Base-by-base conservation (phyloP, 2,797 vertebrate species). In the Enteromius unitaeniatus region DNA sequence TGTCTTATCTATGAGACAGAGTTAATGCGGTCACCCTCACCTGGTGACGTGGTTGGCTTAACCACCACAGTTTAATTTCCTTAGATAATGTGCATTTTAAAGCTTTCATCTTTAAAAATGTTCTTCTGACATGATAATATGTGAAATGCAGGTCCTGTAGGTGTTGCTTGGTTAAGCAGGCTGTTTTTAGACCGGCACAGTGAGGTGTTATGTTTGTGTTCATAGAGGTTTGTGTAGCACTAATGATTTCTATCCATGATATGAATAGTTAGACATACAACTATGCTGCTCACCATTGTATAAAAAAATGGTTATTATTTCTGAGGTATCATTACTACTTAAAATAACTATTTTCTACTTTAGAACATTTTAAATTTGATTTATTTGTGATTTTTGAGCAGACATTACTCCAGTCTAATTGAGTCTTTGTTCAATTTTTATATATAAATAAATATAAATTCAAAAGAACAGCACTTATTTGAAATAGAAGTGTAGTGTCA, bases 1-100 rank as follows among this genome's bases (percentile, higher is more conserved):
- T 45, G 49, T 74, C 23, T 85, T 78, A 53, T 79, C 67, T 70
- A 26, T 37, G 45, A 45, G 72, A 65, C 31, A 3, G 45, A n/a
- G 60, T 51, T 40, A 55, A 73, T 60, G 34, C 17, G 13, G 72
- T 74, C 26, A 10, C 49, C 64, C 73, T 79, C 23, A 80, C 21
- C 79, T 70, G 77, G n/a, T 62, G 17, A 62, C 17, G 1, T 34
- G 60, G 40, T 49, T 49, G 60, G 28, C 19, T 49, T 53, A 34
- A 68, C 64, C 58, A 13, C 23, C 17, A 21, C 2, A 8, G 17
- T 31, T 64, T 78, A 47, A 62, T 78, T 78, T 64, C 40, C 26
- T 28, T 64, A 7, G 40, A 64, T 40, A 64, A 28, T 64, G 40
- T 17, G 34, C 64, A 26, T 78, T 58, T 58, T 64, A 64, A 64